Percentiles rank a stretch among this genome's conserved stretches.
Evolutionary conservation across 2,888 invertebrate genomes (phyloP).

Genomic region (Andrena haemorrhoa): DNA sequence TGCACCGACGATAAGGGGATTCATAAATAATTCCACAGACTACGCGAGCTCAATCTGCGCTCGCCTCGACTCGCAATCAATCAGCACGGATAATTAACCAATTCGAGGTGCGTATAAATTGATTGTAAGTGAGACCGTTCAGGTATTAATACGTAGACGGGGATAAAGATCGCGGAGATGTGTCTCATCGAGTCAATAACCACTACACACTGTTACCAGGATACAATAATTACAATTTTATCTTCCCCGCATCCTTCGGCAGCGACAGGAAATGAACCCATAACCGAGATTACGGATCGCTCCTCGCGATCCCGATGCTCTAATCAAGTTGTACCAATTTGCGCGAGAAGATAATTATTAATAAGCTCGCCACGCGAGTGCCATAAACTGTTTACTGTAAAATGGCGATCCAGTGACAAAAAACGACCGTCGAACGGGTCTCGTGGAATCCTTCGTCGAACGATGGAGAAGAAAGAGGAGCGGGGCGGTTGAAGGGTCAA

Average conservation of each 20-base stretch:
- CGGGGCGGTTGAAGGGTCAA: conserved; percentile 19
- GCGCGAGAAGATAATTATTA: conserved; percentile 16
- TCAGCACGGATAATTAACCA: conserved; percentile 1
- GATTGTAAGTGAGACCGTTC: not conserved
- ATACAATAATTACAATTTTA: conserved; percentile 20
- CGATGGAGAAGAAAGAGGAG: not conserved
- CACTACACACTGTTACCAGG: not conserved
- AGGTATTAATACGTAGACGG: not conserved
- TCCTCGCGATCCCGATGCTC: not conserved
- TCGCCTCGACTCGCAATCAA: not conserved
- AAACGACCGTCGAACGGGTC: not conserved
- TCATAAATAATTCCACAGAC: not conserved
- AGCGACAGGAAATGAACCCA: conserved; percentile 28
- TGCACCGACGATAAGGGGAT: conserved; percentile 1
- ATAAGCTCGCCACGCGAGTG: not conserved
- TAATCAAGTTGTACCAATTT: conserved; percentile 9
- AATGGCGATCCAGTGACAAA: not conserved
- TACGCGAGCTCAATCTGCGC: not conserved
- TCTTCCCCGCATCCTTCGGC: conserved; percentile 4
- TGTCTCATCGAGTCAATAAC: not conserved
- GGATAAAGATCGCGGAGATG: not conserved
- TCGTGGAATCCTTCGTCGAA: not conserved
- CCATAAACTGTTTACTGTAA: not conserved
- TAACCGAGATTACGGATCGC: not conserved
- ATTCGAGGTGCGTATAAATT: not conserved